These are phyloP conservation scores for Xyrauchen texanus DNA, from an alignment of 2,113 vertebrate species.

Conservation along the genomic window DNA sequence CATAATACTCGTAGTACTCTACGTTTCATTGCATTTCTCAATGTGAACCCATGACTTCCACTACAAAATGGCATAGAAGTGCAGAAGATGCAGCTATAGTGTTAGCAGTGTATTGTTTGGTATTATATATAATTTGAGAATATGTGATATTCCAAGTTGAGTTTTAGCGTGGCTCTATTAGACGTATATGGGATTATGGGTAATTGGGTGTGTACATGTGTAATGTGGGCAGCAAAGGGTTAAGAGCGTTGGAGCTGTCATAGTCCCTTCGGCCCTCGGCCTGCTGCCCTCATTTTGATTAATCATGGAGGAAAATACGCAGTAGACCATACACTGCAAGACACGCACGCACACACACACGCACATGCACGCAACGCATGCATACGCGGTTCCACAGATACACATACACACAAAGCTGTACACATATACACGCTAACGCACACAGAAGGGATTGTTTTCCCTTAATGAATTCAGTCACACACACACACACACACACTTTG, in stretches of 20 bases:
- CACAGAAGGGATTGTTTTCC: too few relatives aligned
- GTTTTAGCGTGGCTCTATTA: too few relatives aligned
- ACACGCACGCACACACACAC: conserved; percentile 42
- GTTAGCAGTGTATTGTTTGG: too few relatives aligned
- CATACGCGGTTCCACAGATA: conserved; percentile 32
- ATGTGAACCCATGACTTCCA: too few relatives aligned
- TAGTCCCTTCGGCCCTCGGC: conserved; percentile 78
- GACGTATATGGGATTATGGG: not conserved
- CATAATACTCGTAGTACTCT: too few relatives aligned
- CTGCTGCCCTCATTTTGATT: conserved; percentile 79
- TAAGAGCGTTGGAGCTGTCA: conserved; percentile 67
- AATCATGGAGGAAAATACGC: conserved; percentile 83
- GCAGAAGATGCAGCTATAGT: too few relatives aligned
- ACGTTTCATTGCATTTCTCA: too few relatives aligned
- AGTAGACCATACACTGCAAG: conserved; percentile 69
- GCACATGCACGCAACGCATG: conserved; percentile 7
- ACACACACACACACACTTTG: conserved; percentile 32
- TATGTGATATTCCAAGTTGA: too few relatives aligned
- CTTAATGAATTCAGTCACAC: not conserved
- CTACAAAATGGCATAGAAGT: too few relatives aligned
- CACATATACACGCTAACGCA: not conserved
- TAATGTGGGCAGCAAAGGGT: conserved; percentile 49
- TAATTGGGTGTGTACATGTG: not conserved
- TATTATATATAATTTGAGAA: too few relatives aligned
- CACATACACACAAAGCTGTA: not conserved